Evolutionary conservation across 2,888 invertebrate genomes (phyloP), one percentile per base, ranked within the genome.

Genomic region (Trichopoda pennipes): DNA sequence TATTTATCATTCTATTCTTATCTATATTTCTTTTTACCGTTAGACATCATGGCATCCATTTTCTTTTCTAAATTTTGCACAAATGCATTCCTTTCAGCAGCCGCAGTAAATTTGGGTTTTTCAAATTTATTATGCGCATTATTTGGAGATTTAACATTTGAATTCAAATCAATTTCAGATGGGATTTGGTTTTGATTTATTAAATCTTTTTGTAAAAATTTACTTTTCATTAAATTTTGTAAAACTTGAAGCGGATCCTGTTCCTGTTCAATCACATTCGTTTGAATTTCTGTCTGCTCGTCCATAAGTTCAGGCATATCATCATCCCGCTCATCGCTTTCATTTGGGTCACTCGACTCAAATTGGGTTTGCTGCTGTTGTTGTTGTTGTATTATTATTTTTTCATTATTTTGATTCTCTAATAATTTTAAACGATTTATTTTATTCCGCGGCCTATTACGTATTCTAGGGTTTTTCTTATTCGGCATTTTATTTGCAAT

Each of bases 361-460:
- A 21, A 42, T 63, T 60, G 19, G 16, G 10, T 0, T 53, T n/a
- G 2, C 28, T 28, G 14, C 42, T 19, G n/a, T 51, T 55, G 47
- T 32, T 55, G 2, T 32, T n/a, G 28, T 42, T 51, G 44, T 21
- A 16, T 7, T 21, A 38, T 19, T 17, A 61, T 58, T 16, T 35
- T 44, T 10, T 51, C n/a, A n/a, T 47, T 17, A 63, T 68, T 64
- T 73, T 56, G 58, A 63, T 63, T 42, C 74, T 73, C 74, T 42
- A 47, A 38, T 74, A 77, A 38, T 49, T 75, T 61, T 14, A 49
- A 38, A 1, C 85, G 87, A 78, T 89, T 89, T 17, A 87, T 86
- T 78, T 89, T 90, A 80, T 89, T 89, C 84, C 82, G 86, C 12
- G 89, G 85, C 17, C 89, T 85, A 85, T 89, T 89, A 72, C 89